Base-by-base conservation (phyloP, 1,140 invertebrate species). In the Coenobita brevimanus region DNA sequence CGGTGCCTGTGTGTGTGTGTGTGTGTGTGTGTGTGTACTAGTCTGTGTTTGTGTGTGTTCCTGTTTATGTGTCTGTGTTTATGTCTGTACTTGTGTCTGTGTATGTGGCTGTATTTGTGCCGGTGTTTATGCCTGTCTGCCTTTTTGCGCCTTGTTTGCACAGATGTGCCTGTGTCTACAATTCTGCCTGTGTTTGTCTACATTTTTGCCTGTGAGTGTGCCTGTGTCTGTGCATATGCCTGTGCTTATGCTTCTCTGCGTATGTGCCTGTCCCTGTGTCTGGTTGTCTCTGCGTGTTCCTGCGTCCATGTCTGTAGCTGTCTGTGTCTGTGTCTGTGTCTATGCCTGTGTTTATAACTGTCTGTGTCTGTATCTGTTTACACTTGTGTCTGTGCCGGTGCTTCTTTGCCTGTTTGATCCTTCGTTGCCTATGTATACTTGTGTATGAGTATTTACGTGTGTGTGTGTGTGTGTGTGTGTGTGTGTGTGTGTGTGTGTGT, bases 241-340 rank as follows among this genome's bases (percentile, higher is more conserved):
- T 69, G 67, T 69, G 27, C 27, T 10, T 69, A 30, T 69, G 15
- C 27, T 10, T 30, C 8, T 30, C 13, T 69, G 67, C 27, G 67
- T 69, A 13, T 69, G 67, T 69, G 67, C 27, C 13, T 69, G 67
- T 69, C 15, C 67, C 13, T 69, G 67, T 69, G 67, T 69, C 27
- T 69, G 67, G 13, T 30, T 69, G 13, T 69, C 67, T 69, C 15
- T 69, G 13, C 27, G 13, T 69, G 13, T 69, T 10, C 27, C 15
- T 69, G 13, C 27, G 13, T 69, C 15, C 27, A 8, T 69, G 13
- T 69, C 15, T 69, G 13, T 69, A 8, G 10, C 15, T 69, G 13
- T 69, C 15, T 69, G 13, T 69, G 13, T 69, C 15, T 69, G 13
- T 69, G 13, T 69, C 15, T 69, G 13, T 69, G 13, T 69, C 15